These are phyloP conservation scores for Harlomillsia oculata DNA, from an alignment of 1,140 invertebrate species.

Conservation along the genomic window DNA sequence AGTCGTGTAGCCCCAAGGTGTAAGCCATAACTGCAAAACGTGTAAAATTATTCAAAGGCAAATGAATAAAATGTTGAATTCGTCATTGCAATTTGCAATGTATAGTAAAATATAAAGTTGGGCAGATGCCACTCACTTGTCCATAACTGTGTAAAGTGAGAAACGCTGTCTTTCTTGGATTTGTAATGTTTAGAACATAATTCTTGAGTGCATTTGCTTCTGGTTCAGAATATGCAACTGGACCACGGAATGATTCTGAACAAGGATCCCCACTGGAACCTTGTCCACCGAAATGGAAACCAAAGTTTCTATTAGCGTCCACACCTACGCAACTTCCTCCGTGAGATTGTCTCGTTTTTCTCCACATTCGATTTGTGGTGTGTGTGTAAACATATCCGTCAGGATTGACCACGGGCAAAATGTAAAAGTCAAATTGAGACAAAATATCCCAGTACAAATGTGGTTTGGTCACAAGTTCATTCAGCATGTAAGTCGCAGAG, in stretches of 20 bases:
- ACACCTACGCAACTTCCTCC: conserved; percentile 24
- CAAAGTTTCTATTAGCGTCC: conserved; percentile 38
- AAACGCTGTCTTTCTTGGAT: conserved; percentile 19
- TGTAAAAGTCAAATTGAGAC: conserved; percentile 44
- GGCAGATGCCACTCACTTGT: conserved; percentile 10
- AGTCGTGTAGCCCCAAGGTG: conserved; percentile 41
- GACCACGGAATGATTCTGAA: conserved; percentile 43
- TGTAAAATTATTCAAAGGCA: neutral
- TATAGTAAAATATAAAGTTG: conserved; percentile 2
- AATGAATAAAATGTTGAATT: neutral
- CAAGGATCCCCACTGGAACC: conserved; percentile 57
- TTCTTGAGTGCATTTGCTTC: conserved; percentile 26
- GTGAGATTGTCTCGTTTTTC: conserved; percentile 24
- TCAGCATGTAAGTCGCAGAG: conserved; percentile 50
- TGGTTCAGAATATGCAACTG: conserved; percentile 26
- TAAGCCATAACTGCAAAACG: conserved; percentile 35
- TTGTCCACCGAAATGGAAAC: conserved; percentile 49
- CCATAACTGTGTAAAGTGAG: conserved; percentile 33
- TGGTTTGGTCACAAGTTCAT: conserved; percentile 38
- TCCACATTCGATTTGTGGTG: conserved; percentile 25
- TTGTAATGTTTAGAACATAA: conserved; percentile 9
- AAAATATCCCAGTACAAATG: conserved; percentile 34
- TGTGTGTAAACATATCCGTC: conserved; percentile 45
- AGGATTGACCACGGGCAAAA: conserved; percentile 52
- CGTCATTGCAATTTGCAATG: neutral